Base-by-base conservation (phyloP, 2,888 invertebrate species). In the Dinocampus coccinellae region DNA sequence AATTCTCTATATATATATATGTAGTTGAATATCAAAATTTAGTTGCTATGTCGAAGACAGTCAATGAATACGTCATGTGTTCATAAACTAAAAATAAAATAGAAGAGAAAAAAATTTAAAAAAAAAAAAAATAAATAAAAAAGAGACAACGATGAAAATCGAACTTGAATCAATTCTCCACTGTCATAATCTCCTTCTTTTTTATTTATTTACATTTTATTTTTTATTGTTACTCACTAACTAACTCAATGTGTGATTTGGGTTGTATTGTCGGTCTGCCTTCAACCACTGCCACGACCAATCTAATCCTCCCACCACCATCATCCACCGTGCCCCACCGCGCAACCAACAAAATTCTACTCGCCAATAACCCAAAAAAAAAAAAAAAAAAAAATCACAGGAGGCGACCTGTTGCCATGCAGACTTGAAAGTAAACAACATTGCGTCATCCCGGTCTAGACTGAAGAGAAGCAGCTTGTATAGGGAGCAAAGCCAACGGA, bases 351-450 rank as follows among this genome's bases (percentile, higher is more conserved):
- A n/a, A n/a, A n/a, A 72, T 20, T 42, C 26, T 57, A 29, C 70
- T 72, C 69, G 61, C 63, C 67, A 73, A n/a, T n/a, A n/a, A n/a
- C n/a, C n/a, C n/a, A n/a, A n/a, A n/a, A n/a, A n/a, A n/a, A n/a
- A n/a, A n/a, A n/a, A n/a, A n/a, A n/a, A n/a, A n/a, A n/a, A 75
- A 47, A 47, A 75, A 77, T 75, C 74, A 76, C 78, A 80, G 78
- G 80, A 80, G 80, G 76, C 78, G 82, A 83, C 82, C 83, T 84
- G 85, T 85, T 85, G 85, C 85, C 81, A 84, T 84, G 81, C 84
- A 83, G 82, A 82, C 73, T 84, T 79, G 73, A 83, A 83, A 81
- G 85, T 85, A 85, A 85, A 85, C 85, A 85, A 84, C 79, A 78
- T 85, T 84, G 76, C 85, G 83, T 84, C 85, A 85, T 76, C 79